Base-by-base conservation (phyloP, 2,113 vertebrate genomes). In the Sardina pilchardus region DNA sequence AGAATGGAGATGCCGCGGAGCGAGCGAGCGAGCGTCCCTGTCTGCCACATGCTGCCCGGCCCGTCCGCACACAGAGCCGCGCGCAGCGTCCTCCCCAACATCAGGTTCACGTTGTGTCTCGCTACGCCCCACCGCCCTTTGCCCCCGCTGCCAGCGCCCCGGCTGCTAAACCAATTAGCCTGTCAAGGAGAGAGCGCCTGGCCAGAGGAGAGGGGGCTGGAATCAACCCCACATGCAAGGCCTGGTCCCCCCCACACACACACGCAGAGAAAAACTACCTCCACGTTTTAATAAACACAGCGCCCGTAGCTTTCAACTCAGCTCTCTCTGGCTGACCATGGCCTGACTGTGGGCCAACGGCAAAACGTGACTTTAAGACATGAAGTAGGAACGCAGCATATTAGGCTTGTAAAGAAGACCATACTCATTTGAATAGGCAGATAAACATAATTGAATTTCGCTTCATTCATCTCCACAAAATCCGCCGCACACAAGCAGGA, bases 131-230 rank as follows among this genome's bases (percentile, higher is more conserved):
- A 81, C 91, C 94, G 95, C 87, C 94, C 95, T 94, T 93, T 94
- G 94, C 91, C 94, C 93, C 67, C 30, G 12, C 67, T 36, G 67
- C 67, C 67, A 75, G 67, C 67, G 67, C 30, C 87, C 89, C 84
- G 89, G 89, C 95, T 95, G 95, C 95, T 95, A 96, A 96, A 95
- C 95, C 94, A 96, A 95, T 96, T 95, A 96, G 94, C 91, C 91
- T 91, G 94, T 95, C 94, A 92, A 90, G 91, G 93, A 92, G 93
- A 89, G 93, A 91, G 26, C 2, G 67, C 67, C 67, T 75, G 67
- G 67, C 10, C 30, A 14, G 30, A 14, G 9, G 4, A 26, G 6
- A n/a, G 26, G 26, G 26, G 67, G 67, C 30, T 75, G 67, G 67
- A 75, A 75, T 75, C 30, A 75, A 75, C 67, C 67, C 67, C 67